Evolutionary conservation across 2,888 invertebrate species (phyloP).

Genomic region (Nymphalis polychloros): DNA sequence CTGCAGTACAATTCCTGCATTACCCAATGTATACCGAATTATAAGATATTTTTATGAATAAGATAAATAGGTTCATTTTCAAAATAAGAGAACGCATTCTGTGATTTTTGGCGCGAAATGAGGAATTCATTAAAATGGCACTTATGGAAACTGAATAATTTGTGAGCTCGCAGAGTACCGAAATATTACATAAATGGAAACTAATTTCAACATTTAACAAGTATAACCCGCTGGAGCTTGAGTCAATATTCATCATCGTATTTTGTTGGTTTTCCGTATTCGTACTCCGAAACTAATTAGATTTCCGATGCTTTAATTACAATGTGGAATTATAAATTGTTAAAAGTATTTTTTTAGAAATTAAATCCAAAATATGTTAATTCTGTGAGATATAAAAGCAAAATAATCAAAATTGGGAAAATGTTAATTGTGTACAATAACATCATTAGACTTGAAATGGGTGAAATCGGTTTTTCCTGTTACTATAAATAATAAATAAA

Average conservation of each 20-base stretch:
- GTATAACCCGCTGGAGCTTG: constrained; percentile 23
- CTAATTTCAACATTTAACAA: constrained; percentile 36
- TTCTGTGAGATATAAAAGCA: no score
- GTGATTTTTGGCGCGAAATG: background rate
- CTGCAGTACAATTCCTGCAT: constrained; percentile 4
- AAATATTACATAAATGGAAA: constrained; percentile 31
- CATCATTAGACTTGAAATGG: background rate
- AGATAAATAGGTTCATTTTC: background rate
- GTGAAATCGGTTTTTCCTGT: constrained; percentile 15
- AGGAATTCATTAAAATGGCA: constrained; percentile 9
- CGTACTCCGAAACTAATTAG: constrained; percentile 24
- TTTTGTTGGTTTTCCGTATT: constrained; percentile 28
- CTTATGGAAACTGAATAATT: constrained; percentile 28
- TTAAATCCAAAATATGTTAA: no score
- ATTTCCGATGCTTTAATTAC: constrained; percentile 15
- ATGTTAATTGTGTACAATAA: background rate
- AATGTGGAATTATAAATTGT: no score
- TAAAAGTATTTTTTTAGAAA: no score
- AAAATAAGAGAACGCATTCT: background rate
- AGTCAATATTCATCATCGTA: constrained; percentile 31
- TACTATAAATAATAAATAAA: constrained; percentile 73
- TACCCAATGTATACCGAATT: constrained; percentile 26
- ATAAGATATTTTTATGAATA: background rate
- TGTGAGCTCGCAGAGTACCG: constrained; percentile 17
- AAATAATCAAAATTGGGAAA: no score